Conservation (phyloP, 2,797 vertebrate species). For the Acrocephalus scirpaceus region DNA sequence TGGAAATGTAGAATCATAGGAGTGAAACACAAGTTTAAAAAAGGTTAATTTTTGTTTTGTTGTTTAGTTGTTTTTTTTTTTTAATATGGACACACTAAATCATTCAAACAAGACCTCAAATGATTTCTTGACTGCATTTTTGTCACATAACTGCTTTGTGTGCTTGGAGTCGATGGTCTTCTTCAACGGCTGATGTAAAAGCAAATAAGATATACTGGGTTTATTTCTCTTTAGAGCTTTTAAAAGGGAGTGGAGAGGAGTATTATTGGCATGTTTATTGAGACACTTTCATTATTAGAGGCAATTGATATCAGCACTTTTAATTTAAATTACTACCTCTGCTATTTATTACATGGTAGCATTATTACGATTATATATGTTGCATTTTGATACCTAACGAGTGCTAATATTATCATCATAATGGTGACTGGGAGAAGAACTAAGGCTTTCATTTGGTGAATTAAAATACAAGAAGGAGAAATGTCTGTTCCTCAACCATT, state of each 20-base stretch:
- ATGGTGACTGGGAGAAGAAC: not conserved
- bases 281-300: not conserved
- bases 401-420: not conserved
- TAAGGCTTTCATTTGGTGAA: not conserved
- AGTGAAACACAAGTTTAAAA: not conserved
- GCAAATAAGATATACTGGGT: not conserved
- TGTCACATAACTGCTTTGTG: not conserved
- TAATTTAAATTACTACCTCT: not conserved
- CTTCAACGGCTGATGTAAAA: not conserved
- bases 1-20: not conserved
- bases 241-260: not conserved
- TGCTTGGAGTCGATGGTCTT: not conserved
- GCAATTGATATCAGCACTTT: not conserved
- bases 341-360: not conserved
- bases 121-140: not conserved
- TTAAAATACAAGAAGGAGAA: not conserved
- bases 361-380: not conserved
- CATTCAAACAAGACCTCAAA: not conserved
- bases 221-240: not conserved
- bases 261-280: not conserved
- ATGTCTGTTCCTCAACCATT: not conserved
- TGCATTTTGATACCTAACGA: slow-evolving; percentile 1
- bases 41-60: not conserved
- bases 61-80: not conserved
- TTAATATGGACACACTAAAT: not conserved